A percentile compares a stretch with the other conserved stretches of the same genome.
Evolutionary conservation across 1,140 invertebrate genomes (phyloP).

Genomic region (Leptinotarsa defecta): DNA sequence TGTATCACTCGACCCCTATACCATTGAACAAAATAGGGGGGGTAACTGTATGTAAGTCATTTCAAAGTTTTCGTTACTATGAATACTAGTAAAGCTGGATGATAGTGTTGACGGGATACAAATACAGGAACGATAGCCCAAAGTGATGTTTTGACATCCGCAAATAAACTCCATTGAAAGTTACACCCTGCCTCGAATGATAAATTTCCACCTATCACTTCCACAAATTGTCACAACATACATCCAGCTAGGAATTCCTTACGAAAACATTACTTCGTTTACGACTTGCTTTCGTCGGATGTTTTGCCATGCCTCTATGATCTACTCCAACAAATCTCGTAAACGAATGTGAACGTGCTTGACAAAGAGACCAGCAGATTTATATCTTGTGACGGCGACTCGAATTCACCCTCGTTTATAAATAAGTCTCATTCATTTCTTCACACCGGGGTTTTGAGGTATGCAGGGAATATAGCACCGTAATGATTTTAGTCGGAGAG

Average conservation of each 20-base stretch:
- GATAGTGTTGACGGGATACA: too few relatives aligned
- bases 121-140: too few relatives aligned
- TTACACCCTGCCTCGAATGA: too few relatives aligned
- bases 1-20: too few relatives aligned
- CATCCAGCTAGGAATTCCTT: neutral
- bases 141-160: too few relatives aligned
- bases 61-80: too few relatives aligned
- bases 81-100: too few relatives aligned
- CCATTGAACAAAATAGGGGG: too few relatives aligned
- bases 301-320: neutral
- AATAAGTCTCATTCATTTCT: slow-evolving; percentile 22
- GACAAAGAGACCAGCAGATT: slow-evolving; percentile 19
- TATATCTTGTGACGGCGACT: slow-evolving; percentile 18
- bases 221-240: slow-evolving; percentile 5
- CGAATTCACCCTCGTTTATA: slow-evolving; percentile 22
- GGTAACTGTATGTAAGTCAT: too few relatives aligned
- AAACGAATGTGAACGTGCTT: slow-evolving; percentile 17
- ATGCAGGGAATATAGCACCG: slow-evolving; percentile 10
- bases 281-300: neutral
- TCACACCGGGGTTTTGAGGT: neutral
- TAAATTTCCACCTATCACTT: neutral
- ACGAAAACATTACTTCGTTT: neutral
- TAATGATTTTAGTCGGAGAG: neutral
- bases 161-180: too few relatives aligned
- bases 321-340: neutral